A percentile compares a stretch with the other conserved stretches of the same genome.
phyloP scores from a whole-genome alignment of 2,888 invertebrate species.

The Stenurella melanura region DNA sequence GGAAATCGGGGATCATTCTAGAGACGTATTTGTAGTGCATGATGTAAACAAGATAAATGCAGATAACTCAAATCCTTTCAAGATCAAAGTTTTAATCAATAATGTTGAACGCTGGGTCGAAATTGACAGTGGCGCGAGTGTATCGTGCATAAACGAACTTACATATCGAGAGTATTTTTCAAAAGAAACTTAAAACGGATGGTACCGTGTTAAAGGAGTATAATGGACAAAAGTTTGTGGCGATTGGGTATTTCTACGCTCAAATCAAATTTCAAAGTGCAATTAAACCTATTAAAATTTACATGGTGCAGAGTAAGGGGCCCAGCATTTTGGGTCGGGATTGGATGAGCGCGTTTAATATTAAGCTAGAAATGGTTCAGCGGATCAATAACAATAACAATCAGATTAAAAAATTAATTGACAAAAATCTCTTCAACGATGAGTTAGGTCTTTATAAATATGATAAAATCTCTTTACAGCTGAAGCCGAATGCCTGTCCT shows the following conservation, averaged over 20 bases:
- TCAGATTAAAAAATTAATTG: background rate
- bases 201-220: background rate
- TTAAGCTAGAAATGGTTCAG: background rate
- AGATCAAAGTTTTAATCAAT: too few species aligned
- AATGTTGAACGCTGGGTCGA: too few species aligned
- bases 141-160: conserved; percentile 37
- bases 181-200: background rate
- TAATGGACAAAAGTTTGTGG: background rate
- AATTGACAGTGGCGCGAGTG: too few species aligned
- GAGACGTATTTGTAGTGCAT: too few species aligned
- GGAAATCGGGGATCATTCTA: too few species aligned
- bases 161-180: background rate
- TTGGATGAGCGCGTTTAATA: background rate
- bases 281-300: background rate
- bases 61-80: too few species aligned
- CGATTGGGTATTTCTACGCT: background rate
- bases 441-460: conserved; percentile 7
- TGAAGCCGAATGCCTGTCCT: conserved; percentile 40
- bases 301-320: background rate
- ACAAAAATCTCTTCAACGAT: conserved; percentile 2
- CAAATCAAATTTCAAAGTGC: background rate
- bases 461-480: conserved; percentile 35
- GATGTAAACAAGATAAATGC: too few species aligned
- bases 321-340: background rate
- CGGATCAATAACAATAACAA: background rate